Evolutionary conservation across 2,888 invertebrate genomes (phyloP).

Genomic region (Crioceris asparagi): DNA sequence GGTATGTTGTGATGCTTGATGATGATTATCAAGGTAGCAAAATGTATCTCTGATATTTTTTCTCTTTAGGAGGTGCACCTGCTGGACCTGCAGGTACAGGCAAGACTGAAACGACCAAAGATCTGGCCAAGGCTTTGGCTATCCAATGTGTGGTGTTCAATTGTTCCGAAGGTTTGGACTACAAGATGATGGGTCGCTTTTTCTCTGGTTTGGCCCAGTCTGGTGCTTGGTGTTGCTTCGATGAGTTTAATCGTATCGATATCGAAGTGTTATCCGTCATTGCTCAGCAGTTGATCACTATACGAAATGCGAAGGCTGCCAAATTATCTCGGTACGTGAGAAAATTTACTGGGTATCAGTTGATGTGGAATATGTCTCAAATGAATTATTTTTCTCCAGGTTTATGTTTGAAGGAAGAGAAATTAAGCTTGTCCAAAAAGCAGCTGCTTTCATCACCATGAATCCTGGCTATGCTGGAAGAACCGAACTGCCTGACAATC

Average conservation of each 20-base stretch:
- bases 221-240: conserved; percentile 89
- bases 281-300: conserved; percentile 81
- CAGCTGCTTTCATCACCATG: conserved; percentile 85
- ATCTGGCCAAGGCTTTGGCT: conserved; percentile 76
- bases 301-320: conserved; percentile 72
- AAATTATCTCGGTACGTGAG: conserved; percentile 41
- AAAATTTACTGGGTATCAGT: neutral
- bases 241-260: conserved; percentile 85
- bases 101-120: conserved; percentile 86
- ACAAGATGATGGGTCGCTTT: conserved; percentile 83
- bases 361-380: neutral
- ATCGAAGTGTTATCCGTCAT: conserved; percentile 85
- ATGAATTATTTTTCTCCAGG: conserved; percentile 35
- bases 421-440: conserved; percentile 68
- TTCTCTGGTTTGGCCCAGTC: conserved; percentile 83
- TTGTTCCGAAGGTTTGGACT: conserved; percentile 70
- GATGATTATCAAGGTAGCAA: neutral
- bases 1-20: conserved; percentile 31
- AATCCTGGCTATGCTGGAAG: conserved; percentile 87
- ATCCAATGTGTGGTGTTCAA: conserved; percentile 89
- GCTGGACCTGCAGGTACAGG: conserved; percentile 85
- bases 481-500: conserved; percentile 79
- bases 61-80: conserved; percentile 62
- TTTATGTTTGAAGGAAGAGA: conserved; percentile 86
- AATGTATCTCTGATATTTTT: neutral